These are phyloP conservation scores for Lucilia cuprina DNA, from an alignment of 1,140 invertebrate genomes.

Conservation along the genomic window DNA sequence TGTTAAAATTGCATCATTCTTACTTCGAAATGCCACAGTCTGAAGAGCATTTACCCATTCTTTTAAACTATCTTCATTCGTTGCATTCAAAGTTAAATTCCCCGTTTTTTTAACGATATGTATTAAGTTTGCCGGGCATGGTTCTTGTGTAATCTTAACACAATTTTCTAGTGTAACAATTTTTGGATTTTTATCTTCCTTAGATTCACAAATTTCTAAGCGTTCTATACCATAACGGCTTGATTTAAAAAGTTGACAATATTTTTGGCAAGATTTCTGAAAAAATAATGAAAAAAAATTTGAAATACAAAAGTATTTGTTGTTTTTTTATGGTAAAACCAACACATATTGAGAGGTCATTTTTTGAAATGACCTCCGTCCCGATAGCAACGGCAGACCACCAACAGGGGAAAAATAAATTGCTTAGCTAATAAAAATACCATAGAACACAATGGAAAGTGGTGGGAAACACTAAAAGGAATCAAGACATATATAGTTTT, in stretches of 20 bases:
- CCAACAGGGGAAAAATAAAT: too few species aligned
- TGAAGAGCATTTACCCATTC: constrained; percentile 82
- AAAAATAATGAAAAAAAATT: constrained; percentile 31
- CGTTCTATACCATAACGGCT: constrained; percentile 84
- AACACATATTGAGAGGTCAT: too few species aligned
- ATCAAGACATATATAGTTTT: too few species aligned
- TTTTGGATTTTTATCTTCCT: constrained; percentile 72
- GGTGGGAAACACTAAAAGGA: too few species aligned
- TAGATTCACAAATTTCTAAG: constrained; percentile 82
- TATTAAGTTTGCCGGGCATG: constrained; percentile 68
- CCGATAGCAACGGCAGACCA: too few species aligned
- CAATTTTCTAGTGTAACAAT: constrained; percentile 86
- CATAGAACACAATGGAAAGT: too few species aligned
- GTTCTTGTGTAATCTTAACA: constrained; percentile 79
- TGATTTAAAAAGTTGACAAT: constrained; percentile 73
- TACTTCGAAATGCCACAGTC: constrained; percentile 81
- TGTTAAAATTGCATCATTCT: constrained; percentile 48
- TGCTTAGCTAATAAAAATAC: too few species aligned
- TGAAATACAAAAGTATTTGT: too few species aligned
- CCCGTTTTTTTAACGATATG: constrained; percentile 76
- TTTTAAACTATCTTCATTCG: constrained; percentile 74
- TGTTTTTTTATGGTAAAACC: too few species aligned
- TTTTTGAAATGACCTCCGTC: too few species aligned
- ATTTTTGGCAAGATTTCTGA: constrained; percentile 59
- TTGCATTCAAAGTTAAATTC: constrained; percentile 74